phyloP scores from a whole-genome alignment of 2,888 invertebrate genomes.

The Allolobophora icterica region DNA sequence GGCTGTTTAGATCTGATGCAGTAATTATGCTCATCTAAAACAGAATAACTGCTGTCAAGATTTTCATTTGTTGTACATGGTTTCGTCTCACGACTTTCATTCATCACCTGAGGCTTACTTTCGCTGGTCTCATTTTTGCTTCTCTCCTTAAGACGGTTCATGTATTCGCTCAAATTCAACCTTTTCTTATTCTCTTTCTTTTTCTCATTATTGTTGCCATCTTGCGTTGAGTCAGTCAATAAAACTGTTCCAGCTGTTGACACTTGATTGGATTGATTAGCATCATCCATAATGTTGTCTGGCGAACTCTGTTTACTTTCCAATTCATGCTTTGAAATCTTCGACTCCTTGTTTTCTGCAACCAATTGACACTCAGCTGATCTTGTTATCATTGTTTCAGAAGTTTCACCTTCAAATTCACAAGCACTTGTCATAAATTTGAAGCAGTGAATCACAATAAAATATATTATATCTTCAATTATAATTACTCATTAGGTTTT shows the following conservation, averaged over 20 bases:
- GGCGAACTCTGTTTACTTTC: background rate
- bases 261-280: background rate
- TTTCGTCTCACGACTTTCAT: background rate
- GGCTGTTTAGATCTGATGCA: background rate
- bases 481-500: background rate
- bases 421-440: background rate
- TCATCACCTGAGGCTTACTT: background rate
- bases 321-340: background rate
- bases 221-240: background rate
- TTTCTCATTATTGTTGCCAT: constrained; percentile 17
- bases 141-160: constrained; percentile 23
- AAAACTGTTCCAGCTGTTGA: background rate
- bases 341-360: background rate
- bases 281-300: background rate
- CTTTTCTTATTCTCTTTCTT: constrained; percentile 19
- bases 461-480: too few relatives aligned
- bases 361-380: background rate
- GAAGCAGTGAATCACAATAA: background rate
- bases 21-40: background rate
- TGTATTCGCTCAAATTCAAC: constrained; percentile 20
- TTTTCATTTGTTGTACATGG: background rate
- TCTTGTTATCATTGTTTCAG: background rate
- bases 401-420: background rate
- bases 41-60: background rate
- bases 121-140: background rate